Conservation (phyloP, 2,113 vertebrate species). For the Serilophus lunatus region DNA sequence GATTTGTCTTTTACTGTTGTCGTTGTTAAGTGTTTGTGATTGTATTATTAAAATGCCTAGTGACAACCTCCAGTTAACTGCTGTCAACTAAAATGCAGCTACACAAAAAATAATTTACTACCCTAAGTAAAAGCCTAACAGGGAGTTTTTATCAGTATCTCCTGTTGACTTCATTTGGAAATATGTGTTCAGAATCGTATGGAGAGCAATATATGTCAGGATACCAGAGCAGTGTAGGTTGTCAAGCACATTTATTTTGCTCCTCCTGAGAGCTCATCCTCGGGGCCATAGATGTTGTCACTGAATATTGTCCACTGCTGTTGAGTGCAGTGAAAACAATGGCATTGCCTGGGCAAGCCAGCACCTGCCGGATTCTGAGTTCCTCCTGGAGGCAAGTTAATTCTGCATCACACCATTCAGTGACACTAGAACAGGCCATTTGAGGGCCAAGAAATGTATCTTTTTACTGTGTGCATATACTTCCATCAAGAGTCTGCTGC, state of each 20-base stretch:
- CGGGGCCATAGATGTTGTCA: neutral
- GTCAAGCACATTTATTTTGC: neutral
- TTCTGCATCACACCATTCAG: neutral
- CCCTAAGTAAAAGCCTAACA: neutral
- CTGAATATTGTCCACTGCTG: neutral
- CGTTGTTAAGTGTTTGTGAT: neutral
- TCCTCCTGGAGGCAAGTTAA: neutral
- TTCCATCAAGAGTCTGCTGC: neutral
- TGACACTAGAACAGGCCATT: neutral
- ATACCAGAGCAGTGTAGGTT: neutral
- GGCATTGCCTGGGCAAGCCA: neutral
- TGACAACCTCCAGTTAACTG: neutral
- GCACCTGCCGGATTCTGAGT: neutral
- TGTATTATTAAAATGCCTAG: neutral
- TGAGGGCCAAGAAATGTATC: neutral
- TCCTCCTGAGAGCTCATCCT: neutral
- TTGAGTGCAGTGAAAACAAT: neutral
- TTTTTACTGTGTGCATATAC: neutral
- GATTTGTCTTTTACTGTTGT: neutral
- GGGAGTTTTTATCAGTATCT: neutral
- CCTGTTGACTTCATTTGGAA: neutral
- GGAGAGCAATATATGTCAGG: neutral
- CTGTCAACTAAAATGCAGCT: neutral
- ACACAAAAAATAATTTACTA: neutral
- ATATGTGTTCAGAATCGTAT: neutral